Evolutionary conservation across 1,140 invertebrate species (phyloP), one percentile per base, ranked within the genome.

Genomic region (Drosophila suzukii): DNA sequence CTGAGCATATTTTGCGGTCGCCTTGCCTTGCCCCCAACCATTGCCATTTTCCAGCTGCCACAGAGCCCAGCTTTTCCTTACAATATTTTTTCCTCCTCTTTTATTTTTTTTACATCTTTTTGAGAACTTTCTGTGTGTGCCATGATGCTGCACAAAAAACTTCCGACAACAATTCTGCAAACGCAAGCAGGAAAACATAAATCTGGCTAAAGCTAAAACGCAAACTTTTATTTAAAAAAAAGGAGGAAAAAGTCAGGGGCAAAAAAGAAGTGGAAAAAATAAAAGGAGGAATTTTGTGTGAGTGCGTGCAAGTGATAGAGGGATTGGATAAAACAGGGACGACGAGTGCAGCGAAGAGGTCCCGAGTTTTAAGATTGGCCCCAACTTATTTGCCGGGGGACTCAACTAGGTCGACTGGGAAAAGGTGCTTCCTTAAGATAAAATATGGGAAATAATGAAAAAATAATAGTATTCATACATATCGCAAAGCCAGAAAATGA

Each of bases 121-220:
- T 72, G 57, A 60, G 53, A 78, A 81, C 47, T 81, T 65, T 61
- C 76, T 79, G 72, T 85, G 58, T 78, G 80, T 59, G 59, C 81
- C 77, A 74, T 86, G 83, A 88, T 88, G 83, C 83, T 86, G 84
- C 83, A 88, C 76, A 88, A 88, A 88, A 88, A 88, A 88, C 83
- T 88, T 88, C 83, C 83, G 83, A 89, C 84, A 88, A 89, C 84
- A 89, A 88, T 88, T 83, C 80, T 89, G 83, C 83, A 89, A 88
- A 88, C 83, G 83, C 83, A 88, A 83, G 83, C 83, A 88, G 83
- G 83, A 88, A 88, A 88, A 88, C 83, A 89, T 88, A 89, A 88
- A 88, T 88, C 83, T 88, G 83, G 83, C 83, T 84, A 84, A 88
- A 88, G 83, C 83, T 84, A 84, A 89, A 88, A 89, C 84, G 84